Evolutionary conservation across 2,888 invertebrate species (phyloP).

Genomic region (Parnassius orleans): DNA sequence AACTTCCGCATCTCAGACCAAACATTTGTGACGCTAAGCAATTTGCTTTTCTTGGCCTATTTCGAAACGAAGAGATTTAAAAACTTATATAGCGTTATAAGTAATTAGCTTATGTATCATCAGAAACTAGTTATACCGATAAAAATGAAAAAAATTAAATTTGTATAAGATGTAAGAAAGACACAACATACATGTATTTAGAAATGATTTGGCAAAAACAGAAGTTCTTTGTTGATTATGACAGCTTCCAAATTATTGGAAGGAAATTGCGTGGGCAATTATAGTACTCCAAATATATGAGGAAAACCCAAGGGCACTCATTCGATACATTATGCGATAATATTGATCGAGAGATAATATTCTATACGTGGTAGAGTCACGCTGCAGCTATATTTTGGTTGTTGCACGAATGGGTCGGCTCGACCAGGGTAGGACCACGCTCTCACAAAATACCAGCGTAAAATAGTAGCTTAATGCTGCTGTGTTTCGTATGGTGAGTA

Average conservation of each 20-base stretch:
- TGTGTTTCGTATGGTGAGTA: too few species aligned
- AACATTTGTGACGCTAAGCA: constrained; percentile 69
- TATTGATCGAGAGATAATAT: too few species aligned
- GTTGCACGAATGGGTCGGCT: too few species aligned
- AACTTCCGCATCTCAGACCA: constrained; percentile 72
- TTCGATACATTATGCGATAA: too few species aligned
- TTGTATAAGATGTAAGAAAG: not conserved
- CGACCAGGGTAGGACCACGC: too few species aligned
- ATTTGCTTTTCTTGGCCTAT: constrained; percentile 40
- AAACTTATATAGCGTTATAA: constrained; percentile 23
- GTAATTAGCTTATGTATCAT: constrained; percentile 10
- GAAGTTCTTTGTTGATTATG: not conserved
- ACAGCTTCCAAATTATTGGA: not conserved
- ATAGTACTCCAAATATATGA: not conserved
- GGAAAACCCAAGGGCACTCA: too few species aligned
- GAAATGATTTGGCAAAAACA: not conserved
- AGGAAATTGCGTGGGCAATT: not conserved
- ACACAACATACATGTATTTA: not conserved
- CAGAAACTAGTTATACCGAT: not conserved
- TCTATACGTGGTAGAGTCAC: too few species aligned
- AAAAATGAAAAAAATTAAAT: not conserved
- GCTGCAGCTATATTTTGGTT: too few species aligned
- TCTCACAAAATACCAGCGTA: too few species aligned
- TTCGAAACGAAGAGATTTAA: constrained; percentile 23
- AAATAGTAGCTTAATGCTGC: too few species aligned